Conservation (phyloP, 2,797 vertebrate species). For the Sebastes oblongus region DNA sequence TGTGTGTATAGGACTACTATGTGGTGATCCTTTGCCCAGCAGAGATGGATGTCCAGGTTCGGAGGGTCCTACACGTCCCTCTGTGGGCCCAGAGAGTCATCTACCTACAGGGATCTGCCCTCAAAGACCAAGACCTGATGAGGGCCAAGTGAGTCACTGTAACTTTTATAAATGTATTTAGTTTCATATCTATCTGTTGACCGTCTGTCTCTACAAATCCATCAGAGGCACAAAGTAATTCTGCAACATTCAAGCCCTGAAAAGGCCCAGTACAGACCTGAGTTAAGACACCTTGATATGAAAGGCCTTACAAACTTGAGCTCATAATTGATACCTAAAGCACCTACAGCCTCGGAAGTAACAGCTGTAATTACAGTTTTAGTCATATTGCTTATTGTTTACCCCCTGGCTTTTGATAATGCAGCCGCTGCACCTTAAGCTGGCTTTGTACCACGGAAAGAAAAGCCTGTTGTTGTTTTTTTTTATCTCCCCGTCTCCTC, state of each 20-base stretch:
- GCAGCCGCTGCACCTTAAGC: constrained; percentile 30
- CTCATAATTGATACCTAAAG: constrained; percentile 39
- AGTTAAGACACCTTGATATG: not conserved
- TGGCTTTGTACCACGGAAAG: constrained; percentile 45
- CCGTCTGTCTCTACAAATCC: not conserved
- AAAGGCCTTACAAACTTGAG: not conserved
- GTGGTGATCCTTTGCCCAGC: constrained; percentile 89
- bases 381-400: constrained; percentile 49
- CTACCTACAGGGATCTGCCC: constrained; percentile 87
- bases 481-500: constrained; percentile 49
- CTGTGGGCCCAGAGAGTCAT: constrained; percentile 89
- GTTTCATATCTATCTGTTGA: not conserved
- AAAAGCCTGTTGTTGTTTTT: constrained; percentile 28
- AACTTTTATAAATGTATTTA: not conserved
- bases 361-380: constrained; percentile 49
- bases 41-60: constrained; percentile 88
- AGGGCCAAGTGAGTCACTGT: constrained; percentile 85
- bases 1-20: constrained; percentile 83
- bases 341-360: constrained; percentile 20
- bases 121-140: constrained; percentile 90
- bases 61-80: constrained; percentile 86
- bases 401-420: constrained; percentile 30
- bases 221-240: not conserved
- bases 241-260: not conserved
- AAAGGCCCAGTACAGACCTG: not conserved